These are phyloP conservation scores for Luehdorfia chinensis DNA, from an alignment of 1,140 invertebrate species.

Conservation along the genomic window DNA sequence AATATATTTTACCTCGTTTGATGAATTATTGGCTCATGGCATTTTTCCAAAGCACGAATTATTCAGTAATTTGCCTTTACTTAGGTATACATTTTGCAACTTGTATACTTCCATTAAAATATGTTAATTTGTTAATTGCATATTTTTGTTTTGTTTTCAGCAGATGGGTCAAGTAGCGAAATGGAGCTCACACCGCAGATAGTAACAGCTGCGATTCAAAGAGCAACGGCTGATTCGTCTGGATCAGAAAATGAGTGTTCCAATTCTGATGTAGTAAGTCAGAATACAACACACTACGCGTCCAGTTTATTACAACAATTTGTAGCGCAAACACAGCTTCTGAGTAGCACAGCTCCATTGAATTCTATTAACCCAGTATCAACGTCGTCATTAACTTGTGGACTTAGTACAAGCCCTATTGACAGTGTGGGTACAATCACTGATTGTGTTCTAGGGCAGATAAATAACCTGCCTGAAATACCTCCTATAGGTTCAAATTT, in stretches of 20 bases:
- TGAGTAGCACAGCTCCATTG: constrained; percentile 71
- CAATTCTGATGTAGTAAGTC: constrained; percentile 62
- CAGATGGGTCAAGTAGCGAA: constrained; percentile 81
- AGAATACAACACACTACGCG: constrained; percentile 76
- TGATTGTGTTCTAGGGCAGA: constrained; percentile 66
- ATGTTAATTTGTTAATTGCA: too few species aligned
- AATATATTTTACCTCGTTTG: too few species aligned
- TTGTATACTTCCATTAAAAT: too few species aligned
- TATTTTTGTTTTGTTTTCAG: constrained; percentile 50
- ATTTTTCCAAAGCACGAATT: too few species aligned
- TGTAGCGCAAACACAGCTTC: constrained; percentile 80
- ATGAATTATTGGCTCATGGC: too few species aligned
- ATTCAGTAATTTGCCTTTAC: too few species aligned
- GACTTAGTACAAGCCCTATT: constrained; percentile 45
- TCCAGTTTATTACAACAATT: constrained; percentile 81
- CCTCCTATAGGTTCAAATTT: constrained; percentile 56
- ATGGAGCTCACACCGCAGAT: constrained; percentile 83
- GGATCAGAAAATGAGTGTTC: constrained; percentile 80
- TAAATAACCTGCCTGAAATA: constrained; percentile 66
- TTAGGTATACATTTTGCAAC: too few species aligned
- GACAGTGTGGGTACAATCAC: constrained; percentile 53
- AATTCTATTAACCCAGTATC: constrained; percentile 39
- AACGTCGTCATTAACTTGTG: constrained; percentile 40
- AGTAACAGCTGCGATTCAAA: constrained; percentile 83
- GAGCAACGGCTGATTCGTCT: constrained; percentile 80